Percentiles rank a stretch among this genome's conserved stretches.
phyloP scores from a whole-genome alignment of 2,113 vertebrate genomes.

The Leiothrix lutea region DNA sequence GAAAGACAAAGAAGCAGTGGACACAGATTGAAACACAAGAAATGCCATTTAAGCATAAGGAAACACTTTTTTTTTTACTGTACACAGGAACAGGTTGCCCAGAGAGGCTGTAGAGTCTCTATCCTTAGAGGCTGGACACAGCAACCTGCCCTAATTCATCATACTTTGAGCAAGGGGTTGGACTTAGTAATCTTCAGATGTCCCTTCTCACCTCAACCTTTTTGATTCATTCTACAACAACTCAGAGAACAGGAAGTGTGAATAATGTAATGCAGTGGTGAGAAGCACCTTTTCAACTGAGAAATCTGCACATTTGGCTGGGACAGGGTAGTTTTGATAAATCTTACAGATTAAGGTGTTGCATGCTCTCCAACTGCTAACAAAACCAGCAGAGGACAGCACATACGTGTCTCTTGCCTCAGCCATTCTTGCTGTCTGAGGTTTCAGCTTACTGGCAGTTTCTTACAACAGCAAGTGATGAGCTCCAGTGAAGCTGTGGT shows the following conservation, averaged over 20 bases:
- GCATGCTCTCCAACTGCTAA: neutral
- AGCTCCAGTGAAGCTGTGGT: neutral
- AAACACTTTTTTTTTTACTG: neutral
- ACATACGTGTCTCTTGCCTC: neutral
- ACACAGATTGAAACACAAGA: neutral
- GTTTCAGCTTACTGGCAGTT: neutral
- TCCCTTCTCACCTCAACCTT: neutral
- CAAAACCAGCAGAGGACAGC: neutral
- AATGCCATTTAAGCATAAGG: neutral
- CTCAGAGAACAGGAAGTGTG: neutral
- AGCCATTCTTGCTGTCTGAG: neutral
- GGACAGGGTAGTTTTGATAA: neutral
- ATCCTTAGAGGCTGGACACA: neutral
- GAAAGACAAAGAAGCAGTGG: neutral
- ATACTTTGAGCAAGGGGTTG: neutral
- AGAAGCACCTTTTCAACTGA: neutral
- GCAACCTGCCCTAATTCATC: neutral
- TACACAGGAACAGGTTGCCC: neutral
- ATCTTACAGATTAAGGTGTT: neutral
- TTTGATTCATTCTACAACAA: neutral
- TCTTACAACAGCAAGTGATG: neutral
- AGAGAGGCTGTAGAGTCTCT: neutral
- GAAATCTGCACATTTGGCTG: neutral
- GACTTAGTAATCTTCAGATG: neutral
- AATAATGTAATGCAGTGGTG: neutral